Evolutionary conservation across 2,888 invertebrate genomes (phyloP), one percentile per base, ranked within the genome.

Genomic region (Amblyjoppa proteus): DNA sequence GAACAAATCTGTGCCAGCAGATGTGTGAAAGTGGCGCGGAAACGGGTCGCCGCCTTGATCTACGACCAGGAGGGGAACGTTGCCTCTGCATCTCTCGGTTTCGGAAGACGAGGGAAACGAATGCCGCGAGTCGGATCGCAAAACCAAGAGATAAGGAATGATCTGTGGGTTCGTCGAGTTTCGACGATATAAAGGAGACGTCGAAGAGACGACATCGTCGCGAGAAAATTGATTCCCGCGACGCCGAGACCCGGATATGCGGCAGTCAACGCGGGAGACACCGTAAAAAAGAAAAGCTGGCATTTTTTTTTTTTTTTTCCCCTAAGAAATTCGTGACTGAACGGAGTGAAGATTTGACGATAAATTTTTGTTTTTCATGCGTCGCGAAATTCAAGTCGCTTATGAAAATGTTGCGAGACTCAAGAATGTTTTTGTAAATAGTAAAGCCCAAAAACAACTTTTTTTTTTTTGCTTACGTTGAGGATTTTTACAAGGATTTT

Each of bases 1-100:
- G 75, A 82, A 85, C 85, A 84, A 88, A 87, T 88, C 88, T 77
- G 79, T 87, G 85, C 80, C 88, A 85, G 84, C 87, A 87, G 85
- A 88, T 88, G 88, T 81, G 88, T 85, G 88, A 88, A 88, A 88
- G 88, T 88, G 88, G 83, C 83, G 79, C 75, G 85, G 84, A 88
- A 88, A 88, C 83, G 78, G 88, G 86, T 88, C 88, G 84, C 75
- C 80, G 69, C 74, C 74, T 87, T 87, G 84, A 87, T 88, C 81
- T 87, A 87, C 83, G 84, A 75, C 79, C 41, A 31, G 31, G 83
- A 84, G 83, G 81, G 69, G 64, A 66, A 71, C 75, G 68, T 69
- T 64, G 25, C 69, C 58, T 84, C 64, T 66, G 81, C 77, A 84
- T 84, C 77, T 84, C 53, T 58, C 5, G 20, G 20, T 81, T 77